Evolutionary conservation across 1,140 invertebrate genomes (phyloP), one percentile per base, ranked within the genome.

Genomic region (Drosophila oshimai): DNA sequence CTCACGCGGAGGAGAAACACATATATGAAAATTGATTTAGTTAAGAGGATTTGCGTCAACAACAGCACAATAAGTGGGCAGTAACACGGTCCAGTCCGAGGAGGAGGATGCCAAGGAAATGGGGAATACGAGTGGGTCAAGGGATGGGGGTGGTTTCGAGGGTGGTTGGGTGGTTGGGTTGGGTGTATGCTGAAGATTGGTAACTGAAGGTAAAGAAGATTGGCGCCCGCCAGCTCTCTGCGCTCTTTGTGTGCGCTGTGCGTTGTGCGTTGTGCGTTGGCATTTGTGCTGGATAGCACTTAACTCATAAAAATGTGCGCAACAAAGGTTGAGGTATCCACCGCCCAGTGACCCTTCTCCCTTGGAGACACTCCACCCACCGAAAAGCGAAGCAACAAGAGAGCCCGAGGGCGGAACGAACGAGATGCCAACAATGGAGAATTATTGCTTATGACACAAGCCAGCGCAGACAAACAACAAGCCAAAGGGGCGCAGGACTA

Each of bases 11-110:
- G 55, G 39, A 61, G 68, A 64, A 49, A 67, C 57, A 86, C 81
- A 87, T 73, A 87, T 80, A 86, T 86, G 81, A 86, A 87, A 86
- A 86, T 86, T 86, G 81, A 86, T 86, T 86, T 86, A 86, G 76
- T 87, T 86, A 86, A 86, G 81, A 86, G 81, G 81, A 86, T 86
- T 86, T 86, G 81, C 81, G 81, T 87, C 81, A 86, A 86, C 81
- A 86, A 87, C 81, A 86, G 76, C 72, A 86, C 79, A 86, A 86
- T 84, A 86, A 84, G 79, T 84, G 79, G 75, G 71, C 71, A 84
- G 80, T 74, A 79, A 74, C 78, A 84, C 53, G 70, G 79, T 72
- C 50, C 47, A 69, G 53, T 74, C 29, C 18, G 13, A 44, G 26
- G 39, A 34, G 49, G 47, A n/a, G 6, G 22, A 24, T 13, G 29